phyloP scores from a whole-genome alignment of 2,888 invertebrate species.

The Dicroscelio sp. region DNA sequence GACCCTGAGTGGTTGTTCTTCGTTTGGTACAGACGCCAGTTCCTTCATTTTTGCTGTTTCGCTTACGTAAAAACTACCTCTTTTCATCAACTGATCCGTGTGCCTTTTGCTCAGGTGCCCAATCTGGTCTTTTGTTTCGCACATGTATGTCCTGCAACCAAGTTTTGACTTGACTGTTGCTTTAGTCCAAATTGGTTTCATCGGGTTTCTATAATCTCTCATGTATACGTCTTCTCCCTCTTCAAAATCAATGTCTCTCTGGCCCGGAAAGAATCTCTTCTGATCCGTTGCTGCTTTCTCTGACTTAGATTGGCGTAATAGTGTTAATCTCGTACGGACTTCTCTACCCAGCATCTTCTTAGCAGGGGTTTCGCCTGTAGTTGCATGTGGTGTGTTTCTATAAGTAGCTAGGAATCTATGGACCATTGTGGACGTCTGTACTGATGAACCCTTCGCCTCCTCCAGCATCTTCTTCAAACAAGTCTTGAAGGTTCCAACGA shows the following conservation, averaged over 20 bases:
- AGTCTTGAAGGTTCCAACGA: slow-evolving; percentile 78
- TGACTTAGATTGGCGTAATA: neutral
- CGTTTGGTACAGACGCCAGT: neutral
- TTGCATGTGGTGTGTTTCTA: slow-evolving; percentile 45
- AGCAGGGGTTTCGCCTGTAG: slow-evolving; percentile 63
- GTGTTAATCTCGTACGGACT: slow-evolving; percentile 39
- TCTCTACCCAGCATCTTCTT: slow-evolving; percentile 59
- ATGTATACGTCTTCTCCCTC: slow-evolving; percentile 46
- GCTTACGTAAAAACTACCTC: too few species aligned
- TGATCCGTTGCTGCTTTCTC: slow-evolving; percentile 4
- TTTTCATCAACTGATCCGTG: slow-evolving; percentile 51
- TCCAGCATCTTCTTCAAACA: neutral
- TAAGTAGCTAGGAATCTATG: slow-evolving; percentile 45
- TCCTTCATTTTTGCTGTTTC: too few species aligned
- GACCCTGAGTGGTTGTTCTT: neutral
- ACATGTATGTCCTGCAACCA: slow-evolving; percentile 38
- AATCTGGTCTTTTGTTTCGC: neutral
- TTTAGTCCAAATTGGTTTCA: slow-evolving; percentile 50
- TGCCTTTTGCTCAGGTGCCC: slow-evolving; percentile 40
- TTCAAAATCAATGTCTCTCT: neutral
- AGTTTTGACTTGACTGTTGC: slow-evolving; percentile 30
- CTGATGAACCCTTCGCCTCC: slow-evolving; percentile 24
- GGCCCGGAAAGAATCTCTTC: slow-evolving; percentile 1
- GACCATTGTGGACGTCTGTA: neutral
- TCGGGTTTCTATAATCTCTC: slow-evolving; percentile 37